A percentile compares a stretch with the other conserved stretches of the same genome.
phyloP scores from a whole-genome alignment of 2,797 vertebrate genomes.

The Acanthiza pusilla region DNA sequence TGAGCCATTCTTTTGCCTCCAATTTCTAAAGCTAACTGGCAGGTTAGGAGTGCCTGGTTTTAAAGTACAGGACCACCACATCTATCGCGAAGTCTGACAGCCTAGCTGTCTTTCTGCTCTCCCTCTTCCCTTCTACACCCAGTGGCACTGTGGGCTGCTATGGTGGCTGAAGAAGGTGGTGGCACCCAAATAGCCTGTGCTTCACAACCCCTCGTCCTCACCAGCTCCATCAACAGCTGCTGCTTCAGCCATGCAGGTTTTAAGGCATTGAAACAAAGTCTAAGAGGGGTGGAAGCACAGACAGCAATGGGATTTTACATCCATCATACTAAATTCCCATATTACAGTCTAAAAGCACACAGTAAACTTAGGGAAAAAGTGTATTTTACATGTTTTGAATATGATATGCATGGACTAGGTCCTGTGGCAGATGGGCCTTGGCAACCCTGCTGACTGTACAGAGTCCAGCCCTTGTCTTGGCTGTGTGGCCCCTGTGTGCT shows the following conservation, averaged over 20 bases:
- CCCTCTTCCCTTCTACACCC: neutral
- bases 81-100: rapidly evolving
- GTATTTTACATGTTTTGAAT: neutral
- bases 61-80: rapidly evolving
- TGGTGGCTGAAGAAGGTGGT: neutral
- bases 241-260: neutral
- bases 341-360: neutral
- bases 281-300: neutral
- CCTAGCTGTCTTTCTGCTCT: neutral
- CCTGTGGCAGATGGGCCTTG: neutral
- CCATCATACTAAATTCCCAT: neutral
- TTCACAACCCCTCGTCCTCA: neutral
- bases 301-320: neutral
- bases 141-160: rapidly evolving
- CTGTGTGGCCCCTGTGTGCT: rapidly evolving
- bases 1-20: neutral
- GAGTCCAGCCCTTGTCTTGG: neutral
- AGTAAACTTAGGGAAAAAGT: neutral
- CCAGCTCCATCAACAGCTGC: neutral
- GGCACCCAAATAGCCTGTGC: neutral
- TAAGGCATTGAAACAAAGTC: neutral
- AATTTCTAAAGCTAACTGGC: neutral
- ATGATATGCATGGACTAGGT: neutral
- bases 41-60: neutral
- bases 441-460: neutral